These are phyloP conservation scores for Campoplex capitator DNA, from an alignment of 2,888 invertebrate species.

Conservation along the genomic window DNA sequence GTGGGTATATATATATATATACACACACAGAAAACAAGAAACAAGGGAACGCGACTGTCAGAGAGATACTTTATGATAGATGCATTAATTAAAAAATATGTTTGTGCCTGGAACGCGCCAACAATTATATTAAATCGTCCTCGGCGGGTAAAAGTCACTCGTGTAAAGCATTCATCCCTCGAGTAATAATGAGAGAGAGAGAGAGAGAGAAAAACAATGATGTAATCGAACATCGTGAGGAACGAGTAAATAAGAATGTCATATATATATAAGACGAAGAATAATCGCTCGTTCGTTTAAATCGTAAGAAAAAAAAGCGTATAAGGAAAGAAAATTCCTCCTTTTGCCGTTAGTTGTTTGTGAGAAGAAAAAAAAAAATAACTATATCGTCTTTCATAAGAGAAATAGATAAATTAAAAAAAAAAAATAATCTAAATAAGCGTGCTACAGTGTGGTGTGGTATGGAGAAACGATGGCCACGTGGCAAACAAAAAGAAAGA, in stretches of 20 bases:
- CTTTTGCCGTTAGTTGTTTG: constrained; percentile 69
- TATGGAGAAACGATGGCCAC: constrained; percentile 36
- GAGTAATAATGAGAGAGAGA: constrained; percentile 19
- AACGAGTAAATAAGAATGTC: constrained; percentile 8
- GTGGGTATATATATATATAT: neutral
- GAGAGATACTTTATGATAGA: constrained; percentile 41
- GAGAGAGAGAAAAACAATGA: neutral
- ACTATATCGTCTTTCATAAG: constrained; percentile 66
- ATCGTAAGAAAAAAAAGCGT: constrained; percentile 38
- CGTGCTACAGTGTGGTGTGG: constrained; percentile 40
- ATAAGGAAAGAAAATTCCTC: constrained; percentile 49
- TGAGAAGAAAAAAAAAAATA: constrained; percentile 56
- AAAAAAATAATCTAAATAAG: constrained; percentile 46
- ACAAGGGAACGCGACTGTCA: constrained; percentile 24
- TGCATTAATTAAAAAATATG: constrained; percentile 30
- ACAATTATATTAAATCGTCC: constrained; percentile 57
- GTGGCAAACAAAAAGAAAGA: constrained; percentile 18
- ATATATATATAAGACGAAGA: constrained; percentile 1
- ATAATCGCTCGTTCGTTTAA: constrained; percentile 39
- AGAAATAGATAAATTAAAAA: constrained; percentile 22
- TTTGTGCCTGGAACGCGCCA: constrained; percentile 59
- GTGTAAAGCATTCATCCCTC: constrained; percentile 39
- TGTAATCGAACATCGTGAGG: constrained; percentile 7
- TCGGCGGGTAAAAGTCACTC: constrained; percentile 24
- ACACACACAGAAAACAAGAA: too few species aligned